Evolutionary conservation across 2,113 vertebrate species (phyloP).

Genomic region (Leucosticte australis): DNA sequence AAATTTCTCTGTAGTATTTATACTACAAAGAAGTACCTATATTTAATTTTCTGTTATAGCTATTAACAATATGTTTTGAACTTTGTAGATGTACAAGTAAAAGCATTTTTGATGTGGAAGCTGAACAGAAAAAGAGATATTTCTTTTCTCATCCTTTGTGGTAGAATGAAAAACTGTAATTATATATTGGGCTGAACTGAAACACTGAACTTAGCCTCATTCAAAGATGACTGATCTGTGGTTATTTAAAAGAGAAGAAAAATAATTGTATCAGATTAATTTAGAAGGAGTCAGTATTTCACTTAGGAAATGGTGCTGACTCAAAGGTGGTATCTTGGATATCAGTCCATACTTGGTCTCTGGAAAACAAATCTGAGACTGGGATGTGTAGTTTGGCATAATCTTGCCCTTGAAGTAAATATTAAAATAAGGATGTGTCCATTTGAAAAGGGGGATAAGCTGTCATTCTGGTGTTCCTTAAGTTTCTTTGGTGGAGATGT

Average conservation of each 20-base stretch:
- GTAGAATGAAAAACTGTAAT: neutral
- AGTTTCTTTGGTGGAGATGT: neutral
- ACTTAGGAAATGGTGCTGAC: neutral
- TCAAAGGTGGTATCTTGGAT: neutral
- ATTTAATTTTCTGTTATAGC: neutral
- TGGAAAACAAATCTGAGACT: neutral
- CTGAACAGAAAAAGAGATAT: neutral
- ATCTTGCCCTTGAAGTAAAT: neutral
- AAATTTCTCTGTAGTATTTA: neutral
- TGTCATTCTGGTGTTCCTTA: neutral
- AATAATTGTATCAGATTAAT: neutral
- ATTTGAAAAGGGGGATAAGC: neutral
- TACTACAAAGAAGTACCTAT: neutral
- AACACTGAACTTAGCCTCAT: neutral
- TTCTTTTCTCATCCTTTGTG: neutral
- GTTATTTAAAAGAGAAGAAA: neutral
- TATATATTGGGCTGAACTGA: neutral
- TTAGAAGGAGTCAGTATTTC: neutral
- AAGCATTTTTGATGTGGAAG: neutral
- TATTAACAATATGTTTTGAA: neutral
- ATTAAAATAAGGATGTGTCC: neutral
- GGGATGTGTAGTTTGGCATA: neutral
- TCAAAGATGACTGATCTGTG: conserved; percentile 12
- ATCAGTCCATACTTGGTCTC: neutral
- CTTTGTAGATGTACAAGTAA: neutral